These are phyloP conservation scores for Pegea sp. DNA, from an alignment of 23 tunicate genomes.

Conservation along the genomic window DNA sequence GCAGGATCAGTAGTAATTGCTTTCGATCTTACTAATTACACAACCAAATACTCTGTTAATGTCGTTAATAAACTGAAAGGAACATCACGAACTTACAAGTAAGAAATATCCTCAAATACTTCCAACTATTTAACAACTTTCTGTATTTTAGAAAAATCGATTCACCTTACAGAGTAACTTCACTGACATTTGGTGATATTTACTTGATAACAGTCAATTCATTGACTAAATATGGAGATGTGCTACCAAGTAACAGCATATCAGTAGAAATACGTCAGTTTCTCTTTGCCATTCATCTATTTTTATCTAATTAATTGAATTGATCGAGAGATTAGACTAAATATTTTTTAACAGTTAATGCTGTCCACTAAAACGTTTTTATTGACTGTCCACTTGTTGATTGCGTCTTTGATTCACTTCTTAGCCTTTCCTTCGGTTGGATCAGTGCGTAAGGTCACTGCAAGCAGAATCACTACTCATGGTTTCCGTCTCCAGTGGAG, in stretches of 20 bases:
- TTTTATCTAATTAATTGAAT: background rate
- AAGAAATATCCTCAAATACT: too few relatives aligned
- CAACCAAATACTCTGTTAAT: background rate
- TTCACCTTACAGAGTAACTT: background rate
- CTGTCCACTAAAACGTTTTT: background rate
- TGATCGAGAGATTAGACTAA: background rate
- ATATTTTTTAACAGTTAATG: background rate
- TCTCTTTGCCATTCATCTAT: background rate
- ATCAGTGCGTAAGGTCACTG: background rate
- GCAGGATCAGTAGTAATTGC: background rate
- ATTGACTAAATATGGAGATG: background rate
- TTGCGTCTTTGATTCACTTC: too few relatives aligned
- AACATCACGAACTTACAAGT: background rate
- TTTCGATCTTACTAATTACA: background rate
- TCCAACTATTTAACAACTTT: too few relatives aligned
- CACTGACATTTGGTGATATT: background rate
- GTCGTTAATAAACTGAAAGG: background rate
- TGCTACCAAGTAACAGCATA: background rate
- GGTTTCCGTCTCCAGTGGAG: conserved; percentile 1
- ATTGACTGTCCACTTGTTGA: too few relatives aligned
- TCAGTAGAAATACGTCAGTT: background rate
- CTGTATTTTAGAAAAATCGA: background rate
- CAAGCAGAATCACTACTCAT: background rate
- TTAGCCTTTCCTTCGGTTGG: background rate
- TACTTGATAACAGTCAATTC: background rate